Evolutionary conservation across 2,888 invertebrate species (phyloP).

Genomic region (Minunthozetes semirufus): DNA sequence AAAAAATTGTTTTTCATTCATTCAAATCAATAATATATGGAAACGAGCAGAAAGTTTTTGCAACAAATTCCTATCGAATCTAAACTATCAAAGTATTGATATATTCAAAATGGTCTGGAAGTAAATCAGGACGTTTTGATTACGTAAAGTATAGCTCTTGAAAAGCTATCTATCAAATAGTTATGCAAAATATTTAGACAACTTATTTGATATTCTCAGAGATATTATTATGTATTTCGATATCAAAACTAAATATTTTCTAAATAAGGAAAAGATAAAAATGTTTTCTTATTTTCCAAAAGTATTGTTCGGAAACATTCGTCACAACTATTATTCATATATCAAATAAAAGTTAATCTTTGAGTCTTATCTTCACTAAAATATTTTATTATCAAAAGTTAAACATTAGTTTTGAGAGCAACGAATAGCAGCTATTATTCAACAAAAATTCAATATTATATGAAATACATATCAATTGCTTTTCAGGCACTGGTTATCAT

Average conservation of each 20-base stretch:
- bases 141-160: too few relatives aligned
- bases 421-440: background rate
- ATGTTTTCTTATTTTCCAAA: background rate
- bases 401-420: conserved; percentile 5
- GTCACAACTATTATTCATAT: background rate
- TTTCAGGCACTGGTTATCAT: background rate
- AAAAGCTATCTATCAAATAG: too few relatives aligned
- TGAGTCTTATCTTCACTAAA: background rate
- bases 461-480: background rate
- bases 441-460: background rate
- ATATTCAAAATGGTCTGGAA: too few relatives aligned
- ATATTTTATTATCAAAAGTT: background rate
- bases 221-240: background rate
- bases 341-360: background rate
- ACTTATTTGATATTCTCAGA: conserved; percentile 4
- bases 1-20: too few relatives aligned
- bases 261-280: conserved; percentile 9
- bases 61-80: too few relatives aligned
- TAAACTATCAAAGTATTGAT: too few relatives aligned
- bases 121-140: too few relatives aligned
- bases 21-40: too few relatives aligned
- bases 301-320: background rate
- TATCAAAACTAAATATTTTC: background rate
- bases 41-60: too few relatives aligned
- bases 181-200: too few relatives aligned